Evolutionary conservation across 2,888 invertebrate species (phyloP).

Genomic region (Mechanitis messenoides): DNA sequence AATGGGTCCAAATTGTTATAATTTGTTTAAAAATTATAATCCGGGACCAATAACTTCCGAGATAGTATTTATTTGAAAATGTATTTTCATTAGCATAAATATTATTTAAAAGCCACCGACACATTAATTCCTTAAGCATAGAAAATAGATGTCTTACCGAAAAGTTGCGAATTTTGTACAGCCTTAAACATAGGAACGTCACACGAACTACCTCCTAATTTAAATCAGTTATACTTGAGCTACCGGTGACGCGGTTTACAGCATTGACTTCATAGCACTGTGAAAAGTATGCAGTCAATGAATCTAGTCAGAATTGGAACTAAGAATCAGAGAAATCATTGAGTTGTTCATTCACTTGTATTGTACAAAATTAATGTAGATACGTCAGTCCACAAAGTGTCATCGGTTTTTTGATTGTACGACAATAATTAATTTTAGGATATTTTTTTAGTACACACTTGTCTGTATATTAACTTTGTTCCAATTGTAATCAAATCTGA

Average conservation of each 20-base stretch:
- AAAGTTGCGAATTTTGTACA: conserved; percentile 69
- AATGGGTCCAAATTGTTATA: conserved; percentile 74
- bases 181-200: conserved; percentile 44
- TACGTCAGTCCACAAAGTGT: conserved; percentile 4
- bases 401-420: neutral
- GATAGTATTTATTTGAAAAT: conserved; percentile 77
- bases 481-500: conserved; percentile 43
- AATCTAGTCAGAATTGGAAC: conserved; percentile 74
- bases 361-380: conserved; percentile 15
- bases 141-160: conserved; percentile 70
- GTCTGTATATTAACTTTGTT: conserved; percentile 21
- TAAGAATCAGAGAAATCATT: conserved; percentile 44
- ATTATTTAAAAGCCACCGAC: conserved; percentile 76
- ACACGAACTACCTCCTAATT: conserved; percentile 73
- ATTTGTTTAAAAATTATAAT: conserved; percentile 78
- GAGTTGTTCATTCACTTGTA: conserved; percentile 33
- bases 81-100: conserved; percentile 74
- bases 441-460: neutral
- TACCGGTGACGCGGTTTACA: conserved; percentile 51
- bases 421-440: neutral
- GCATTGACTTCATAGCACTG: conserved; percentile 43
- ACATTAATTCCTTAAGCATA: conserved; percentile 76
- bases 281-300: conserved; percentile 47
- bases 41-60: conserved; percentile 76
- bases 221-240: conserved; percentile 64